phyloP scores from a whole-genome alignment of 2,113 vertebrate species.

The Podiceps cristatus region DNA sequence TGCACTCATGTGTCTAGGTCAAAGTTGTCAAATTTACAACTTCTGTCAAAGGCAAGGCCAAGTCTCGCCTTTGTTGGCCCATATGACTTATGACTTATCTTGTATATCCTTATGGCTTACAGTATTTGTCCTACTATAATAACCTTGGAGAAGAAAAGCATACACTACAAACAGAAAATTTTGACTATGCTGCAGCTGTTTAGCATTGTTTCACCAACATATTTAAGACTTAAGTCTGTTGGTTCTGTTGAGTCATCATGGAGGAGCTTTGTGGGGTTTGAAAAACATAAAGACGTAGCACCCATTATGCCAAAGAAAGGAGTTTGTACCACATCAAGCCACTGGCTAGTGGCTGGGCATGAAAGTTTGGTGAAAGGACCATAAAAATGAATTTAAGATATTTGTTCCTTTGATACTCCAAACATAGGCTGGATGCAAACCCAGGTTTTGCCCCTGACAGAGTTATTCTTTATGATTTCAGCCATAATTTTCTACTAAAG shows the following conservation, averaged over 20 bases:
- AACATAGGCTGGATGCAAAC: background rate
- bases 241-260: background rate
- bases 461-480: background rate
- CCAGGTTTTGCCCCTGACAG: background rate
- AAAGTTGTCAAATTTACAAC: slow-evolving; percentile 29
- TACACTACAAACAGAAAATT: background rate
- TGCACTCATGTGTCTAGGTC: slow-evolving; percentile 6
- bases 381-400: background rate
- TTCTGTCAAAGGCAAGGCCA: slow-evolving; percentile 37
- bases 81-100: background rate
- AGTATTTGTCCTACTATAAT: background rate
- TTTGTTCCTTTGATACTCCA: background rate
- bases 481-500: background rate
- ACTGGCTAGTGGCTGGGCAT: background rate
- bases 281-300: background rate
- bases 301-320: background rate
- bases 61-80: background rate
- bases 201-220: background rate
- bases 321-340: background rate
- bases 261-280: background rate
- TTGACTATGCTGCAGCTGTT: background rate
- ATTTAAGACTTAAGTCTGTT: background rate
- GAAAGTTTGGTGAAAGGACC: background rate
- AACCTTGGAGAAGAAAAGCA: background rate
- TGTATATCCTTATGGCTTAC: background rate